Conservation (phyloP, 2,797 vertebrate species). For the Anableps anableps region DNA sequence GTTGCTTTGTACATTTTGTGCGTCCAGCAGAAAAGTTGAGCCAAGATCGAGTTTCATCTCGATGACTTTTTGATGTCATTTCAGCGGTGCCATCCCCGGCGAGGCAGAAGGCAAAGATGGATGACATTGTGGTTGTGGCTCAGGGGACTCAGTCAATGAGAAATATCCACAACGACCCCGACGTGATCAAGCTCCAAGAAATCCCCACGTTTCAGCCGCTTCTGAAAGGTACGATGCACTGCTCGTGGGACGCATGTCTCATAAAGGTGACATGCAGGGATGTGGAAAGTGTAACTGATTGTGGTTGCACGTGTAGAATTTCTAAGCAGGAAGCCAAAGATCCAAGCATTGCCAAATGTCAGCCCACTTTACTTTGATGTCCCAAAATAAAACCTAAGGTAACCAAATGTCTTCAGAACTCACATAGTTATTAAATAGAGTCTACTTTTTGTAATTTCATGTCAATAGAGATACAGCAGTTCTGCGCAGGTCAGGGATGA, state of each 20-base stretch:
- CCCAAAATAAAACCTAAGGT: not conserved
- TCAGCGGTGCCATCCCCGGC: conserved; percentile 91
- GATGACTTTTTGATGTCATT: not conserved
- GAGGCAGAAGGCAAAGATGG: conserved; percentile 97
- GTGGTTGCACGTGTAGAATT: not conserved
- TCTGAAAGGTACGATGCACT: conserved; percentile 87
- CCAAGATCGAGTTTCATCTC: not conserved
- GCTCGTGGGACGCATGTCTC: not conserved
- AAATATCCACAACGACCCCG: conserved; percentile 95
- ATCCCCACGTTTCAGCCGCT: conserved; percentile 98
- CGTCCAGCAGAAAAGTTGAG: conserved; percentile 7
- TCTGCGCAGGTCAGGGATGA: too few species aligned
- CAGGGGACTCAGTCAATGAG: conserved; percentile 90
- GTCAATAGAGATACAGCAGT: too few species aligned
- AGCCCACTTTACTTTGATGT: not conserved
- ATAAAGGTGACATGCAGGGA: not conserved
- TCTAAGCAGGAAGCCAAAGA: not conserved
- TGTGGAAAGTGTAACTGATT: not conserved
- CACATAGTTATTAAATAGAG: not conserved
- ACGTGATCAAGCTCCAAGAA: conserved; percentile 98
- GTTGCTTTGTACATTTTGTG: too few species aligned
- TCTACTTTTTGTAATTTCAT: not conserved
- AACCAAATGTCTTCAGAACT: not conserved
- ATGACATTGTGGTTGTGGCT: conserved; percentile 96
- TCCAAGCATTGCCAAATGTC: not conserved